Conservation (phyloP, 2,888 invertebrate species). For the Molorchus minor region DNA sequence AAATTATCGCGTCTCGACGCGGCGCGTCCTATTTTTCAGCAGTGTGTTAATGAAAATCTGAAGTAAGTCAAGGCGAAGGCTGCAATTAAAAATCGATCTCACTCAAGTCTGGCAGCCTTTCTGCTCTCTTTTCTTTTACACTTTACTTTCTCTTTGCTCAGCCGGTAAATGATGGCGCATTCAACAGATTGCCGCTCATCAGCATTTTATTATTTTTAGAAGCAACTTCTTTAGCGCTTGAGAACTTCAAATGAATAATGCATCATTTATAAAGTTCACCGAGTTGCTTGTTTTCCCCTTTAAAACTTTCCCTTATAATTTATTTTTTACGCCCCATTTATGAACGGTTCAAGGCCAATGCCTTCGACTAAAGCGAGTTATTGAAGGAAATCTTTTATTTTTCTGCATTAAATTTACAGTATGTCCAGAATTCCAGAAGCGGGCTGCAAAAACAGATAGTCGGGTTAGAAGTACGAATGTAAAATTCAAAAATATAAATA, state of each 20-base stretch:
- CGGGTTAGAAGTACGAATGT: too few relatives aligned
- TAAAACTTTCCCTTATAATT: conserved; percentile 51
- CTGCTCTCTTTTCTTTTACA: conserved; percentile 42
- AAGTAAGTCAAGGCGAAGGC: conserved; percentile 65
- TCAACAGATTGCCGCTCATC: conserved; percentile 64
- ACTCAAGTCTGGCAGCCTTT: conserved; percentile 48
- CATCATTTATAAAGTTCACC: conserved; percentile 55
- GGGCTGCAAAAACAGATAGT: too few relatives aligned
- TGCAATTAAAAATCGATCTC: conserved; percentile 66
- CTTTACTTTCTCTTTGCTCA: conserved; percentile 41
- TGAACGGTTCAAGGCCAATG: conserved; percentile 46
- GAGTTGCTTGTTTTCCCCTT: conserved; percentile 46
- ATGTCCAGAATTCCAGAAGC: too few relatives aligned
- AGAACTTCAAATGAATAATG: conserved; percentile 57
- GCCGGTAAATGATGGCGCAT: conserved; percentile 61
- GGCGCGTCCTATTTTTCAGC: conserved; percentile 53
- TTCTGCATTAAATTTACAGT: too few relatives aligned
- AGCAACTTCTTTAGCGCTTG: conserved; percentile 52
- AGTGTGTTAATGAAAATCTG: conserved; percentile 62
- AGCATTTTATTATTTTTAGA: conserved; percentile 63
- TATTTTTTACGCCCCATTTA: conserved; percentile 50
- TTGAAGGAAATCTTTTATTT: neutral
- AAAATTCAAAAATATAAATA: too few relatives aligned
- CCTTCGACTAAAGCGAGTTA: neutral
- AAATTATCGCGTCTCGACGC: conserved; percentile 52